Conservation (phyloP, 1,140 invertebrate genomes). For the Diabrotica virgifera region DNA sequence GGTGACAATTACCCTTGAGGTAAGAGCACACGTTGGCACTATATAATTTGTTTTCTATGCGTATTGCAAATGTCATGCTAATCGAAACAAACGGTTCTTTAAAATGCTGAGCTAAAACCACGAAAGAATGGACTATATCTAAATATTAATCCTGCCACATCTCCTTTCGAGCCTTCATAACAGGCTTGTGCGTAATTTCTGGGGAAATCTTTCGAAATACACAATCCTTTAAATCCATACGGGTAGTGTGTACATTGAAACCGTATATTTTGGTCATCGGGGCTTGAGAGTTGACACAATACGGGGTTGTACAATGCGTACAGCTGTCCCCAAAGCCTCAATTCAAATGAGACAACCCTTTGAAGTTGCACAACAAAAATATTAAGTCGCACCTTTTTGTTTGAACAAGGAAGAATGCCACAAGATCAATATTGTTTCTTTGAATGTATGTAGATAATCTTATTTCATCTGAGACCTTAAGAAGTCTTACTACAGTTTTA, state of each 20-base stretch:
- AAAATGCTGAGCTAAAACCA: no score
- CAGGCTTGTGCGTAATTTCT: no score
- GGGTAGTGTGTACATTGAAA: constrained; percentile 24
- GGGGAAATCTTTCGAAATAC: constrained; percentile 24
- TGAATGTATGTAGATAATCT: not conserved
- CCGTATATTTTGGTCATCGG: constrained; percentile 27
- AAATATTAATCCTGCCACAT: no score
- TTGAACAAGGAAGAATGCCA: constrained; percentile 9
- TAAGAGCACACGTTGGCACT: no score
- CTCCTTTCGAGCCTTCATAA: no score
- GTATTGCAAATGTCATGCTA: no score
- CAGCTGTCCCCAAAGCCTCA: constrained; percentile 11
- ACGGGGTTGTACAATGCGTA: not conserved
- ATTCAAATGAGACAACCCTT: constrained; percentile 12
- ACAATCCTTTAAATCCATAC: constrained; percentile 26
- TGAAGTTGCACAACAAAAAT: constrained; percentile 15
- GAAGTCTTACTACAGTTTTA: not conserved
- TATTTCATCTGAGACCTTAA: not conserved
- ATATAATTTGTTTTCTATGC: no score
- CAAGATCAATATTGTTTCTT: constrained; percentile 13
- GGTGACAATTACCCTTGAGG: no score
- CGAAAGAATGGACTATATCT: no score
- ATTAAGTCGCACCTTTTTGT: constrained; percentile 15
- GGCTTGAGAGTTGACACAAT: constrained; percentile 10
- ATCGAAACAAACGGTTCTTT: no score